phyloP scores from a whole-genome alignment of 2,113 vertebrate genomes.

The Potamarius usumacintae region DNA sequence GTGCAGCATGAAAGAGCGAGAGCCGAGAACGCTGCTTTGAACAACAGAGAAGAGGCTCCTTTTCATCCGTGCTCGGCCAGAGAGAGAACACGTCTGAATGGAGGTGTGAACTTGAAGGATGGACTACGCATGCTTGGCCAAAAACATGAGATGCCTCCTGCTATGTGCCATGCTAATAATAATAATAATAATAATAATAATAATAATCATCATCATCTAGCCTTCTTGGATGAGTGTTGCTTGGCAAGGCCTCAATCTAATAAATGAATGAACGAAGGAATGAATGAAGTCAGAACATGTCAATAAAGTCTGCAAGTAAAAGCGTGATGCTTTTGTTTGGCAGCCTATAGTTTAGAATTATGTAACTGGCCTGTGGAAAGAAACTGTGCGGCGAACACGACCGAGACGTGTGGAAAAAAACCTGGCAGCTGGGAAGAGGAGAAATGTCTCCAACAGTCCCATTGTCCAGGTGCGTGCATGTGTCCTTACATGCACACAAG shows the following conservation, averaged over 20 bases:
- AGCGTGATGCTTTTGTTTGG: background rate
- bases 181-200: background rate
- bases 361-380: slow-evolving; percentile 45
- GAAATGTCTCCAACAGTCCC: slow-evolving; percentile 22
- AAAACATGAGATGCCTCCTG: background rate
- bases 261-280: background rate
- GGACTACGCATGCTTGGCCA: background rate
- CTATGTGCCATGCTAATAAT: background rate
- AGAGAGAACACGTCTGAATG: slow-evolving; percentile 16
- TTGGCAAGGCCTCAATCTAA: no score
- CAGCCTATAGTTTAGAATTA: slow-evolving; percentile 29
- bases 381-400: background rate
- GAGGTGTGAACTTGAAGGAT: background rate
- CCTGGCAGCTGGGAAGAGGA: slow-evolving; percentile 19
- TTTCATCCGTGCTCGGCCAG: slow-evolving; percentile 33
- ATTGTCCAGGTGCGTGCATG: slow-evolving; percentile 5
- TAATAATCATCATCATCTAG: no score
- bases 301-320: slow-evolving; percentile 15
- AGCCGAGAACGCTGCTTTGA: slow-evolving; percentile 38
- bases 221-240: background rate
- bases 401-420: slow-evolving; percentile 48
- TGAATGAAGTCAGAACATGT: background rate
- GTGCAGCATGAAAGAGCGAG: slow-evolving; percentile 38
- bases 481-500: background rate
- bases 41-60: slow-evolving; percentile 40